These are phyloP conservation scores for Drosophila athabasca DNA, from an alignment of 1,140 invertebrate species.

Conservation along the genomic window DNA sequence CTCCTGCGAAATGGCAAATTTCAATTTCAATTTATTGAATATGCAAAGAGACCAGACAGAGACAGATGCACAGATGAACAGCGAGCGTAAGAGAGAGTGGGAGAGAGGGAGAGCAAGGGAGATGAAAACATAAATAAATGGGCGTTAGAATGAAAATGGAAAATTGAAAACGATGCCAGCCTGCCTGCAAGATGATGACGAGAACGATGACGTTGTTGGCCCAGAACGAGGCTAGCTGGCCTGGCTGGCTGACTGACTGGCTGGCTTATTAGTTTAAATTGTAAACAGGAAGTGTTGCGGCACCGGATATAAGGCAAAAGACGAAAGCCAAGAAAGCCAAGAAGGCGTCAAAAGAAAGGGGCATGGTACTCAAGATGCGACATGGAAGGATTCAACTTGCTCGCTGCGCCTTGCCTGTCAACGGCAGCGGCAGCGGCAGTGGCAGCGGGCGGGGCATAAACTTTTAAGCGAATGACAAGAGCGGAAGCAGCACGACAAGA, in stretches of 20 bases:
- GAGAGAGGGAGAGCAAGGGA: no score
- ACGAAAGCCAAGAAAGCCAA: constrained; percentile 2
- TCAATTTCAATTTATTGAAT: constrained; percentile 72
- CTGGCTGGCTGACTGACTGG: constrained; percentile 23
- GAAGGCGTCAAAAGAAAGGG: constrained; percentile 1
- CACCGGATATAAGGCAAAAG: constrained; percentile 58
- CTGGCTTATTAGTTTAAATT: constrained; percentile 75
- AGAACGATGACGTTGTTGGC: constrained; percentile 38
- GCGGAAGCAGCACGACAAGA: constrained; percentile 46
- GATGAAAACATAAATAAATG: constrained; percentile 36
- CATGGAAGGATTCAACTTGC: constrained; percentile 38
- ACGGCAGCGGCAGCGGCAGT: constrained; percentile 27
- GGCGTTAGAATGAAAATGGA: constrained; percentile 55
- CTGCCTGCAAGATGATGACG: constrained; percentile 11
- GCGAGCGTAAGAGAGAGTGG: no score
- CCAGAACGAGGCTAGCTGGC: constrained; percentile 29
- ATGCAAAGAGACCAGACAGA: constrained; percentile 27
- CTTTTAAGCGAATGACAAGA: constrained; percentile 56
- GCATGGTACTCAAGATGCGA: constrained; percentile 1
- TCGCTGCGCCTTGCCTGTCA: constrained; percentile 42
- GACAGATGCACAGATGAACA: no score
- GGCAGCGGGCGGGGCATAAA: constrained; percentile 34
- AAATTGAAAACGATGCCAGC: constrained; percentile 58
- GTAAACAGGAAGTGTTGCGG: constrained; percentile 78
- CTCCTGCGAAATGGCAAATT: constrained; percentile 42